phyloP scores from a whole-genome alignment of 2,888 invertebrate species.

The Sphinx pinastri region DNA sequence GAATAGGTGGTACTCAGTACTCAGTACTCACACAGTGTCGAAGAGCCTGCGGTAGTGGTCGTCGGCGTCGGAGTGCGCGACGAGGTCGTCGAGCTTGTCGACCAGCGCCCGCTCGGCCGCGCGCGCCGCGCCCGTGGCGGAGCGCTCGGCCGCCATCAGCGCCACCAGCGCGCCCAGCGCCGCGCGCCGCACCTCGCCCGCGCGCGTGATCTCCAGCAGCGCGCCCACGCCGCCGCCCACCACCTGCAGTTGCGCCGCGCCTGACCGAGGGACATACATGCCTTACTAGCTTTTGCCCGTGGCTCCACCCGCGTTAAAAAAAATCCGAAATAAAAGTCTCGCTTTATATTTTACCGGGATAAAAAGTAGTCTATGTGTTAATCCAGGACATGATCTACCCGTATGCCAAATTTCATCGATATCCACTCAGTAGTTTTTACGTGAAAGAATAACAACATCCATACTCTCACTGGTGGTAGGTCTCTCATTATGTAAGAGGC shows the following conservation, averaged over 20 bases:
- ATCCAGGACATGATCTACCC: too few relatives aligned
- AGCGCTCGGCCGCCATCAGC: conserved; percentile 96
- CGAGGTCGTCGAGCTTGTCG: conserved; percentile 95
- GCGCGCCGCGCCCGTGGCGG: conserved; percentile 92
- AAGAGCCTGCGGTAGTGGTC: conserved; percentile 96
- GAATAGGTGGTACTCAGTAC: too few relatives aligned
- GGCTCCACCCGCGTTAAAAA: too few relatives aligned
- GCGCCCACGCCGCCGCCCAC: conserved; percentile 97
- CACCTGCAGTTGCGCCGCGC: conserved; percentile 93
- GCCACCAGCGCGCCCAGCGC: conserved; percentile 97
- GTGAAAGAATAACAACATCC: too few relatives aligned
- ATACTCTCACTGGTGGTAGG: too few relatives aligned
- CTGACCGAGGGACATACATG: conserved; percentile 60
- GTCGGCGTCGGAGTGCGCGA: conserved; percentile 97
- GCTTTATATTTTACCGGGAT: too few relatives aligned
- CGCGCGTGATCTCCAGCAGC: conserved; percentile 95
- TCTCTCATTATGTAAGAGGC: too few relatives aligned
- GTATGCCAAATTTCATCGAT: too few relatives aligned
- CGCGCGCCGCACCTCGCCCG: conserved; percentile 94
- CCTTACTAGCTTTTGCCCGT: too few relatives aligned
- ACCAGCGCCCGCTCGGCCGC: conserved; percentile 97
- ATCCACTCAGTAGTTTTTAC: too few relatives aligned
- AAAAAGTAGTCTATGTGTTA: too few relatives aligned
- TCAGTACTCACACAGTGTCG: conserved; percentile 94
- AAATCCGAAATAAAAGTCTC: too few relatives aligned